These are phyloP conservation scores for Carcina quercana DNA, from an alignment of 2,888 invertebrate genomes.

Conservation along the genomic window DNA sequence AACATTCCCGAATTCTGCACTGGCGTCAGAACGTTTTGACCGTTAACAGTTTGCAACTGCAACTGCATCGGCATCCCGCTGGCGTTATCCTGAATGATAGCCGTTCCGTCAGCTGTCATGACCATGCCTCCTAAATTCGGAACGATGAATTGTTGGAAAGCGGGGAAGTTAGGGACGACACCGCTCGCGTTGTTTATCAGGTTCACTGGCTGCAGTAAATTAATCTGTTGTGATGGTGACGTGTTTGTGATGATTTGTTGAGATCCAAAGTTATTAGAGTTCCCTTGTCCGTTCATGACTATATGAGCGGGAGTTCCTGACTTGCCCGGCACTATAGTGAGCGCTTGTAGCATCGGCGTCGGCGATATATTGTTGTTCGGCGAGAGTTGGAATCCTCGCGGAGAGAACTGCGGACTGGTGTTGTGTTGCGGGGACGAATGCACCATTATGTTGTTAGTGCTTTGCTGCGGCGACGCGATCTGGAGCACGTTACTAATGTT, in stretches of 20 bases:
- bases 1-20: conserved; percentile 79
- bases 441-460: conserved; percentile 76
- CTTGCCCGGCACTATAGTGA: conserved; percentile 85
- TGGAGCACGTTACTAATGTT: conserved; percentile 82
- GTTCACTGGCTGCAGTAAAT: conserved; percentile 87
- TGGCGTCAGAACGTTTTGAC: conserved; percentile 83
- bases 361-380: conserved; percentile 79
- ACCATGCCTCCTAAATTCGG: conserved; percentile 89
- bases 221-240: conserved; percentile 77
- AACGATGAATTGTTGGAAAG: conserved; percentile 88
- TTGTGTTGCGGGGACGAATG: conserved; percentile 65
- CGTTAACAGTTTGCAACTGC: conserved; percentile 87
- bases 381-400: conserved; percentile 84
- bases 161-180: conserved; percentile 83
- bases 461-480: conserved; percentile 79
- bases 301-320: conserved; percentile 82
- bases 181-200: conserved; percentile 81
- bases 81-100: conserved; percentile 82
- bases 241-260: conserved; percentile 80
- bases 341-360: conserved; percentile 82
- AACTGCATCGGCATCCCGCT: conserved; percentile 81
- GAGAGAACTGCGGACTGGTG: conserved; percentile 75
- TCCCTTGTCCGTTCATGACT: conserved; percentile 83
- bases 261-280: conserved; percentile 75
- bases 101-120: conserved; percentile 86